Conservation (phyloP, 1,140 invertebrate species). For the Hypothenemus hampei region DNA sequence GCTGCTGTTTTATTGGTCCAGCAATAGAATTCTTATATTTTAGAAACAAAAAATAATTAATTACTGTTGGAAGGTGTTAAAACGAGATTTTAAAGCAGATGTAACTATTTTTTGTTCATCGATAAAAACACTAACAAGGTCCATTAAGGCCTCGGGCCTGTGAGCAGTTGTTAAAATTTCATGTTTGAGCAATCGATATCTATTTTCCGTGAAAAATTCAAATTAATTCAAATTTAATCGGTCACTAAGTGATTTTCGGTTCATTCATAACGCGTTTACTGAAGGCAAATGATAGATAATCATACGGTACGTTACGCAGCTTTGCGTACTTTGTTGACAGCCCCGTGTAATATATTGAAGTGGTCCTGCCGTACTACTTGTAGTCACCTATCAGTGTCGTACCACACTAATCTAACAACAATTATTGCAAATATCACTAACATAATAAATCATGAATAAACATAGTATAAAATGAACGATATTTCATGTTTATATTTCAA, state of each 20-base stretch:
- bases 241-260: slow-evolving; percentile 15
- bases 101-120: neutral
- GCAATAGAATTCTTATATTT: neutral
- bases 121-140: neutral
- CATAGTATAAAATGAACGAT: neutral
- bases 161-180: neutral
- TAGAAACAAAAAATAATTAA: neutral
- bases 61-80: neutral
- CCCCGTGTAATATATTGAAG: slow-evolving; percentile 17
- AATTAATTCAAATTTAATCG: slow-evolving; percentile 19
- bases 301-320: slow-evolving; percentile 14
- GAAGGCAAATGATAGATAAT: slow-evolving; percentile 22
- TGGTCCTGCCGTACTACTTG: neutral
- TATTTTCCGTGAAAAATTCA: slow-evolving; percentile 5
- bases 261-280: slow-evolving; percentile 1
- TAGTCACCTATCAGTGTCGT: neutral
- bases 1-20: neutral
- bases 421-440: neutral
- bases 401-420: neutral
- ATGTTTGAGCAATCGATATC: slow-evolving; percentile 10
- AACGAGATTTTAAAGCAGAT: neutral
- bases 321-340: slow-evolving; percentile 13
- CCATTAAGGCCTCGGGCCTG: neutral
- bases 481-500: neutral
- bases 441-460: neutral